Evolutionary conservation across 2,888 invertebrate species (phyloP).

Genomic region (Eubasilissa splendida): DNA sequence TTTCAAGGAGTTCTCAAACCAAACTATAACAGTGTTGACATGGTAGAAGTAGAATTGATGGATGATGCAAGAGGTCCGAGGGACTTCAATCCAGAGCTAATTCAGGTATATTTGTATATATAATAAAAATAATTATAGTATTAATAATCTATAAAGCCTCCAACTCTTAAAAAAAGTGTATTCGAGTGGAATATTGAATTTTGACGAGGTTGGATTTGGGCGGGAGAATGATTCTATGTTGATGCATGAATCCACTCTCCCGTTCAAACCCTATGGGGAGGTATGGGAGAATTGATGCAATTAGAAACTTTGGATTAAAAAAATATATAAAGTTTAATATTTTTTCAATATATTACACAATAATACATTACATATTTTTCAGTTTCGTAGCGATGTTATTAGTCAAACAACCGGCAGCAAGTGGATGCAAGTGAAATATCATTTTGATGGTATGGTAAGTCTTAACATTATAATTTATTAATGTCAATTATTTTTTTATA

Average conservation of each 20-base stretch:
- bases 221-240: no score
- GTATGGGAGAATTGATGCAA: no score
- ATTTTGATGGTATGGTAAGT: constrained; percentile 90
- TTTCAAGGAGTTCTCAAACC: constrained; percentile 93
- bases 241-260: no score
- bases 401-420: constrained; percentile 85
- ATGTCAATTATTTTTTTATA: no score
- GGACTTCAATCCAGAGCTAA: constrained; percentile 82
- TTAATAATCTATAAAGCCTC: no score
- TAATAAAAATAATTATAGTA: not conserved
- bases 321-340: no score
- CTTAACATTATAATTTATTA: not conserved
- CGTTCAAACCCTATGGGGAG: no score
- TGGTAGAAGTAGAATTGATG: constrained; percentile 95
- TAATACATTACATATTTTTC: constrained; percentile 59
- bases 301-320: no score
- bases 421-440: constrained; percentile 84
- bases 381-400: constrained; percentile 85
- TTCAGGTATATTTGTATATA: constrained; percentile 71
- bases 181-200: no score
- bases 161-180: no score
- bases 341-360: not conserved
- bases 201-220: no score
- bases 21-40: constrained; percentile 96
- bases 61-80: constrained; percentile 84